phyloP scores from a whole-genome alignment of 2,113 vertebrate species.

The Phycodurus eques region DNA sequence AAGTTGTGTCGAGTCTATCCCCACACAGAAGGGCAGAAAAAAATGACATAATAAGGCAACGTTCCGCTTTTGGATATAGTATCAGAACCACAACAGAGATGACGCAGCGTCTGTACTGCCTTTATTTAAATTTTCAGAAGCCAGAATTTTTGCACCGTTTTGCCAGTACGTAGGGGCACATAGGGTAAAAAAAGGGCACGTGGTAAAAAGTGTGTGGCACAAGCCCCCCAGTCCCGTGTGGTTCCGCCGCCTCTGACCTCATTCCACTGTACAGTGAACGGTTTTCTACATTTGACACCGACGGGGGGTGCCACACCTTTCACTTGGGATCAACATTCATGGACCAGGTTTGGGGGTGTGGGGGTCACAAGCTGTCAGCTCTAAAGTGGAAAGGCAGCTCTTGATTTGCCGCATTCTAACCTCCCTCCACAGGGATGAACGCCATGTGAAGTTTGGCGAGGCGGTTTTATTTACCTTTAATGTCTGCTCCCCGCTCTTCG shows the following conservation, averaged over 20 bases:
- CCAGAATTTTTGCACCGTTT: no score
- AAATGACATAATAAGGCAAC: no score
- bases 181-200: no score
- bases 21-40: no score
- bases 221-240: no score
- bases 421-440: conserved; percentile 8
- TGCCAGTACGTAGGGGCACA: no score
- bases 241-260: background rate
- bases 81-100: no score
- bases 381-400: background rate
- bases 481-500: conserved; percentile 15
- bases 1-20: no score
- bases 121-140: no score
- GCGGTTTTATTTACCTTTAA: conserved; percentile 43
- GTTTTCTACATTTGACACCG: conserved; percentile 18
- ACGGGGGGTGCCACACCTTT: conserved; percentile 30
- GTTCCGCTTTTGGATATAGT: no score
- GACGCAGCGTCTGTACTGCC: no score
- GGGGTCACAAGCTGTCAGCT: conserved; percentile 35
- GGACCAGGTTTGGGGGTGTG: conserved; percentile 18
- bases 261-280: background rate
- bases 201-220: no score
- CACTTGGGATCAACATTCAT: conserved; percentile 25
- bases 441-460: conserved; percentile 32
- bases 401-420: conserved; percentile 13